Evolutionary conservation across 2,797 vertebrate species (phyloP).

Genomic region (Lagodon rhomboides): DNA sequence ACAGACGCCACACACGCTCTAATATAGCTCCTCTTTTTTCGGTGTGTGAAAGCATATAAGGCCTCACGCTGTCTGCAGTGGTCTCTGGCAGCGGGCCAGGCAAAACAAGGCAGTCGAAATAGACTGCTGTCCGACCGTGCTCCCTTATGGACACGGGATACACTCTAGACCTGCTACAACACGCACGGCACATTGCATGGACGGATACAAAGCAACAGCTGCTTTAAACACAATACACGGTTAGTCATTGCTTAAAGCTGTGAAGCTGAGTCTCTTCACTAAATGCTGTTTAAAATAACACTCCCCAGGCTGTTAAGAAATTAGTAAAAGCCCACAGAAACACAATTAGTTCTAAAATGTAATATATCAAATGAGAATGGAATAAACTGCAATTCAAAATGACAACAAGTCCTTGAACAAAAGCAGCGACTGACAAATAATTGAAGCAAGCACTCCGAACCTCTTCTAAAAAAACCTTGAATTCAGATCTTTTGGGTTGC

Average conservation of each 20-base stretch:
- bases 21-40: conserved; percentile 8
- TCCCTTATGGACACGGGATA: conserved; percentile 63
- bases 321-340: conserved; percentile 14
- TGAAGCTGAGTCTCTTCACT: background rate
- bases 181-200: conserved; percentile 7
- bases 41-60: conserved; percentile 67
- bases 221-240: conserved; percentile 17
- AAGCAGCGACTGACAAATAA: conserved; percentile 34
- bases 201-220: conserved; percentile 45
- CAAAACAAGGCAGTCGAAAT: conserved; percentile 65
- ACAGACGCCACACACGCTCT: conserved; percentile 3
- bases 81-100: conserved; percentile 70
- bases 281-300: conserved; percentile 1
- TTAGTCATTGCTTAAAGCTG: background rate
- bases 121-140: conserved; percentile 50
- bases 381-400: conserved; percentile 12
- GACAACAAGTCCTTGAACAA: conserved; percentile 18
- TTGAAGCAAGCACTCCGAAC: conserved; percentile 15
- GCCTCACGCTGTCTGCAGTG: conserved; percentile 63
- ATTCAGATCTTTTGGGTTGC: conserved; percentile 9
- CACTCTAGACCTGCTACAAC: conserved; percentile 34
- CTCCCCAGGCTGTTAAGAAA: background rate
- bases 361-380: conserved; percentile 1
- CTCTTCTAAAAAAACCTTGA: background rate
- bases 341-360: background rate